These are phyloP conservation scores for Eupithecia inturbata DNA, from an alignment of 2,888 invertebrate genomes.

Conservation along the genomic window DNA sequence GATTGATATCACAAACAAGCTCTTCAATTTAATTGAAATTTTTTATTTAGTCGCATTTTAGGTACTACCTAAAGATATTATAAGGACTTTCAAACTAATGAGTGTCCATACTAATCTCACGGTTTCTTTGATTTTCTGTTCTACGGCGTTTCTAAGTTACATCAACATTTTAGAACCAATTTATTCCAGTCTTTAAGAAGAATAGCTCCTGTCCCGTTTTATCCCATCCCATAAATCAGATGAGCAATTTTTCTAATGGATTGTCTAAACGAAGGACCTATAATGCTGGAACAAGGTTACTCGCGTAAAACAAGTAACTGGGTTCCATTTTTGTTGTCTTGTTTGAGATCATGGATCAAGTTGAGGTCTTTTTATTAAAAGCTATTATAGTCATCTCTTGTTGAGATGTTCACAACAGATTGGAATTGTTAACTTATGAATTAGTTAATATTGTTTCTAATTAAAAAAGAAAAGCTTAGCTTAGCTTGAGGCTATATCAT, in stretches of 20 bases:
- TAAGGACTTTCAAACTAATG: not conserved
- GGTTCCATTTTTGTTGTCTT: constrained; percentile 2
- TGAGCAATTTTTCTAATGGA: constrained; percentile 78
- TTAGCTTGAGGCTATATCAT: too few species aligned
- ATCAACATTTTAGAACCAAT: constrained; percentile 34
- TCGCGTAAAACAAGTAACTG: constrained; percentile 15
- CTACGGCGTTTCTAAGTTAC: not conserved
- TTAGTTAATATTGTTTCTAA: too few species aligned
- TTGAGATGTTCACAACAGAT: too few species aligned
- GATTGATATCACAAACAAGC: not conserved
- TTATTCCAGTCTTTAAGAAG: constrained; percentile 38
- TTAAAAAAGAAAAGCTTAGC: too few species aligned
- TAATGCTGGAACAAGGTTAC: constrained; percentile 32
- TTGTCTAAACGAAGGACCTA: constrained; percentile 50
- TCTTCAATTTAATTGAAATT: too few species aligned
- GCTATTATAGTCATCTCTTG: not conserved
- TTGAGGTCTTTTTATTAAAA: not conserved
- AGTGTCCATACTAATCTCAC: not conserved
- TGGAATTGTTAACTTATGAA: too few species aligned
- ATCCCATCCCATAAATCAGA: constrained; percentile 58
- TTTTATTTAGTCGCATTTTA: too few species aligned
- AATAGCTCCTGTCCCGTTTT: constrained; percentile 39
- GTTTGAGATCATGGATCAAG: not conserved
- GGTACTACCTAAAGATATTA: too few species aligned
- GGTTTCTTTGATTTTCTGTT: constrained; percentile 8